Evolutionary conservation across 1,140 invertebrate genomes (phyloP).

Genomic region (Nautilus pompilius): DNA sequence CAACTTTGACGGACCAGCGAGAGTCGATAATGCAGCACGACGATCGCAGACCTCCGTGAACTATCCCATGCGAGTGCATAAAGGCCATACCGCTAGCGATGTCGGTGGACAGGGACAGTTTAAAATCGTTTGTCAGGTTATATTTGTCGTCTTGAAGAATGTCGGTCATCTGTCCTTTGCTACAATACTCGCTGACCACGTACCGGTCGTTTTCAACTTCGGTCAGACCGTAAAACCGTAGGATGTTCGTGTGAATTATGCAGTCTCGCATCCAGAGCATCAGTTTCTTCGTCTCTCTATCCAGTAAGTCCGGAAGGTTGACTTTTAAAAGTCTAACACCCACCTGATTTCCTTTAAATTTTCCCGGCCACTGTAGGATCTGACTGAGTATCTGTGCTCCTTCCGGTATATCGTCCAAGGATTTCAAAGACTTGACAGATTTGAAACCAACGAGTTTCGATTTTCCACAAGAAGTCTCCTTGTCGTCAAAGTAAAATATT

Average conservation of each 20-base stretch:
- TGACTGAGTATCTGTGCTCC: constrained; percentile 18
- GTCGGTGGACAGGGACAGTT: constrained; percentile 28
- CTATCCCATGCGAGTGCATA: constrained; percentile 29
- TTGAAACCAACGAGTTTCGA: constrained; percentile 6
- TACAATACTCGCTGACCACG: constrained; percentile 26
- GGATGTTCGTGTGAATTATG: constrained; percentile 30
- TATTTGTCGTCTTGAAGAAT: constrained; percentile 31
- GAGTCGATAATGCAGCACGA: constrained; percentile 35
- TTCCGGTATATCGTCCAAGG: constrained; percentile 18
- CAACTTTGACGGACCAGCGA: constrained; percentile 38
- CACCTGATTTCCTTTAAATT: constrained; percentile 21
- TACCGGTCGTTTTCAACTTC: constrained; percentile 18
- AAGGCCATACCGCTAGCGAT: constrained; percentile 34
- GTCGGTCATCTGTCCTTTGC: constrained; percentile 27
- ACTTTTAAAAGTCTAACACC: constrained; percentile 24
- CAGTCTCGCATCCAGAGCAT: constrained; percentile 36
- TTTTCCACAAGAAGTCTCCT: constrained; percentile 3
- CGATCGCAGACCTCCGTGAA: constrained; percentile 35
- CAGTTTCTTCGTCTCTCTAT: constrained; percentile 14
- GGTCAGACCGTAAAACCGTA: constrained; percentile 37
- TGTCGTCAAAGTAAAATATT: constrained; percentile 26
- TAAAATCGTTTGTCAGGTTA: constrained; percentile 29
- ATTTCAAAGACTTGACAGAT: constrained; percentile 22
- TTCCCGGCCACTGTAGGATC: constrained; percentile 42
- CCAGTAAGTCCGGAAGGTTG: constrained; percentile 2